Evolutionary conservation across 2,797 vertebrate genomes (phyloP).

Genomic region (Takifugu ocellatus): DNA sequence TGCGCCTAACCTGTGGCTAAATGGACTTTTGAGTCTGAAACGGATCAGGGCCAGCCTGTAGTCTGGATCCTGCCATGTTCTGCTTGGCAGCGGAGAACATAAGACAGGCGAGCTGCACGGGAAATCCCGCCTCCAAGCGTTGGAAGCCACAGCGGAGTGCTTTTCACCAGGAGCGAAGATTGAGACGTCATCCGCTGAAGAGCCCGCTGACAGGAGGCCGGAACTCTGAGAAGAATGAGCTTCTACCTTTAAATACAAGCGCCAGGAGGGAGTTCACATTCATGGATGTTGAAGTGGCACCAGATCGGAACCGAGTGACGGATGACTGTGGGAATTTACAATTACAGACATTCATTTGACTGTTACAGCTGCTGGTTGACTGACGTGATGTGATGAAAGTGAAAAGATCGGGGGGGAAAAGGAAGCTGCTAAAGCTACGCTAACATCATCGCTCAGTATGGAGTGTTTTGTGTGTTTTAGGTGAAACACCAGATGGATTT

Average conservation of each 20-base stretch:
- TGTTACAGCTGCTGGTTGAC: too few species aligned
- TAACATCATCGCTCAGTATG: too few species aligned
- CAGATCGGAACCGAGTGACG: too few species aligned
- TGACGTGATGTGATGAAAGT: too few species aligned
- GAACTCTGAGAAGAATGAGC: background rate
- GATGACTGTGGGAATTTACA: too few species aligned
- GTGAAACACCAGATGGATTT: too few species aligned
- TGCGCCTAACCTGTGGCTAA: conserved; percentile 2
- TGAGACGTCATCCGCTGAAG: conserved; percentile 36
- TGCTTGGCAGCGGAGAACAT: conserved; percentile 37
- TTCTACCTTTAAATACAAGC: background rate
- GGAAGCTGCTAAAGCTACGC: too few species aligned
- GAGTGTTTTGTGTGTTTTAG: too few species aligned
- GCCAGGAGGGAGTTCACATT: background rate
- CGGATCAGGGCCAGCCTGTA: conserved; percentile 61
- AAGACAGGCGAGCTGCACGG: conserved; percentile 33
- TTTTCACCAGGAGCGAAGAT: conserved; percentile 30
- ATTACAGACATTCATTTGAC: too few species aligned
- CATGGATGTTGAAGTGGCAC: background rate
- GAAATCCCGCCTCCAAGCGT: conserved; percentile 16
- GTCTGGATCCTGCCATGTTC: conserved; percentile 42
- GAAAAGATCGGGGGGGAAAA: too few species aligned
- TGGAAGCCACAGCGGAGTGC: conserved; percentile 3
- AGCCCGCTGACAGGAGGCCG: background rate
- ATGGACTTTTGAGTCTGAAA: conserved; percentile 45